phyloP scores from a whole-genome alignment of 2,888 invertebrate genomes.

The Anthophora plumipes region DNA sequence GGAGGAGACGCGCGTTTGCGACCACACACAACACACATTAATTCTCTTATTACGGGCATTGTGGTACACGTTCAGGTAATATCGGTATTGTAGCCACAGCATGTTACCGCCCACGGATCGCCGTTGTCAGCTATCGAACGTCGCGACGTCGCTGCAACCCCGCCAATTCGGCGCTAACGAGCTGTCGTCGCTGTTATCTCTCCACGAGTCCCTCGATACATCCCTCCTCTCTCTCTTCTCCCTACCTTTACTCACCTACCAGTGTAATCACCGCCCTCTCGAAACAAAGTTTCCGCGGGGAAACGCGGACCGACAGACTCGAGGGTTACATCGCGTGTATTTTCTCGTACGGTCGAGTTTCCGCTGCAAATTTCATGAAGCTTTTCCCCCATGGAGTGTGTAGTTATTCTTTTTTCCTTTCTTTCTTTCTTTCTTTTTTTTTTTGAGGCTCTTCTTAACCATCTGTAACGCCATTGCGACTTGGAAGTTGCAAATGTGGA shows the following conservation, averaged over 20 bases:
- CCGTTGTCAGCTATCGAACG: constrained; percentile 76
- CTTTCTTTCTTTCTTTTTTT: too few relatives aligned
- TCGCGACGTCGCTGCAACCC: constrained; percentile 77
- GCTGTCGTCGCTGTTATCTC: constrained; percentile 77
- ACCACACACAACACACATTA: constrained; percentile 82
- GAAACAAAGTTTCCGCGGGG: constrained; percentile 2
- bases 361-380: constrained; percentile 34
- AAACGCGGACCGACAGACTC: neutral
- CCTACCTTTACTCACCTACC: too few relatives aligned
- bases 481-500: too few relatives aligned
- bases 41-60: constrained; percentile 81
- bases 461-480: too few relatives aligned
- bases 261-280: constrained; percentile 35
- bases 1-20: constrained; percentile 60
- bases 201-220: constrained; percentile 59
- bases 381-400: neutral
- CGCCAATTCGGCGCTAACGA: constrained; percentile 77
- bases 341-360: constrained; percentile 27
- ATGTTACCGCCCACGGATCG: constrained; percentile 69
- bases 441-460: too few relatives aligned
- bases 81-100: constrained; percentile 69
- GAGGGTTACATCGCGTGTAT: constrained; percentile 8
- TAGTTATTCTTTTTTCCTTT: neutral
- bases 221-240: constrained; percentile 37
- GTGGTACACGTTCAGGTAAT: constrained; percentile 64